A percentile compares a stretch with the other conserved stretches of the same genome.
Conservation (phyloP, 2,113 vertebrate species). For the Cranoglanis bouderius region DNA sequence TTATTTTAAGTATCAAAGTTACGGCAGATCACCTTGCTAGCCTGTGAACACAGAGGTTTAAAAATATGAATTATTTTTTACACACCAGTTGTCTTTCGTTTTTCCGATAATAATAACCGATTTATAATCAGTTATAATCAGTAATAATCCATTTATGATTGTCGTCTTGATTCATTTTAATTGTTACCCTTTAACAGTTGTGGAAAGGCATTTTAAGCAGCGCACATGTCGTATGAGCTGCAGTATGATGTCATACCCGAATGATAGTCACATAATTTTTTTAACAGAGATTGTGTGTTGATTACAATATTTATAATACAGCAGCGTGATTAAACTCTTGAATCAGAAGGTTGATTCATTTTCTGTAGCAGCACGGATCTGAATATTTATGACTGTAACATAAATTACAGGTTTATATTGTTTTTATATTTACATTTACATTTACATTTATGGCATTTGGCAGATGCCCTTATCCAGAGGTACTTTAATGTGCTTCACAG, state of each 20-base stretch:
- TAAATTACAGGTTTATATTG: neutral
- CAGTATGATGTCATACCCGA: neutral
- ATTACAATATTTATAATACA: no score
- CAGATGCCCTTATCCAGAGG: neutral
- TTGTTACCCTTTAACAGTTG: no score
- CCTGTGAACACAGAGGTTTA: no score
- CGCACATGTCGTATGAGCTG: no score
- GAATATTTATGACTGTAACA: neutral
- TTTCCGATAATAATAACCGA: neutral
- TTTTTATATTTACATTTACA: neutral
- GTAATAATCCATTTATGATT: neutral
- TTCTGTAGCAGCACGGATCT: neutral
- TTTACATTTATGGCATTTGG: slow-evolving; percentile 6
- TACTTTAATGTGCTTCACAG: neutral
- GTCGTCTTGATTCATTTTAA: neutral
- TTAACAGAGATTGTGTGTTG: no score
- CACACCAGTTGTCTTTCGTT: neutral
- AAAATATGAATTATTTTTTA: no score
- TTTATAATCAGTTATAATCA: neutral
- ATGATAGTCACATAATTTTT: neutral
- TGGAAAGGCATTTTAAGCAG: no score
- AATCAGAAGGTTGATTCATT: no score
- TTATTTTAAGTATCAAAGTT: no score
- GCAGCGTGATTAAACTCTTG: no score
- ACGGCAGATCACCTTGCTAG: no score